Evolutionary conservation across 2,113 vertebrate species (phyloP), one percentile per base, ranked within the genome.

Genomic region (Trogon surrucura): DNA sequence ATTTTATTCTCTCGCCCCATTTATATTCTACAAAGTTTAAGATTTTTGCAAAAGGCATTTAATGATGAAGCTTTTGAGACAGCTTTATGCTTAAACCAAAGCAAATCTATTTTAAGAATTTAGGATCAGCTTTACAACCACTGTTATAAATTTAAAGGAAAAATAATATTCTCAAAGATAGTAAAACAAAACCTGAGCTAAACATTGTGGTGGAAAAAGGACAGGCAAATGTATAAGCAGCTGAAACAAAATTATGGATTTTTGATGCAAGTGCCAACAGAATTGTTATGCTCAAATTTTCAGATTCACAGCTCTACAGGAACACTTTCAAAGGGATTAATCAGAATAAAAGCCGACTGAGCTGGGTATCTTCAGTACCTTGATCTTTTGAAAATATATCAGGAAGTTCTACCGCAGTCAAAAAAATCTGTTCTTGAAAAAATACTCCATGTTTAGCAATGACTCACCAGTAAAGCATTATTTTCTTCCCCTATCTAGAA

Each of bases 401-500:
- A 70, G 8, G 47, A 85, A 73, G 16, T 66, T 20, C 44, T 48
- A 32, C 1, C 47, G 10, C 58, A 91, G 60, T 18, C 45, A 77
- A 17, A 95, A 89, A 94, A 88, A 86, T 51, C 53, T 32, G 14
- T 16, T 89, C 60, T 77, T 84, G n/a, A 88, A 93, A 83, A 77
- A 70, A 65, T 32, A 51, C 7, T 5, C 15, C 27, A 26, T 29
- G 20, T 44, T 82, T 47, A 70, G 54, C 38, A 90, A 67, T 17
- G 2, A 64, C 58, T 94, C n/a, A 50, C 22, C 51, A 50, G 47
- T 5, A 64, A 87, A 41, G 18, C 54, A n/a, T 29, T 83, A 1
- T 58, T 85, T 81, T 74, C 54, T 56, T 19, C 27, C 6, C 48
- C 8, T 19, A 3, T 53, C 47, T 53, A 58, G 26, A 94, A 70